A percentile compares a stretch with the other conserved stretches of the same genome.
Conservation (phyloP, 1,140 invertebrate genomes). For the Micrasema minimum region DNA sequence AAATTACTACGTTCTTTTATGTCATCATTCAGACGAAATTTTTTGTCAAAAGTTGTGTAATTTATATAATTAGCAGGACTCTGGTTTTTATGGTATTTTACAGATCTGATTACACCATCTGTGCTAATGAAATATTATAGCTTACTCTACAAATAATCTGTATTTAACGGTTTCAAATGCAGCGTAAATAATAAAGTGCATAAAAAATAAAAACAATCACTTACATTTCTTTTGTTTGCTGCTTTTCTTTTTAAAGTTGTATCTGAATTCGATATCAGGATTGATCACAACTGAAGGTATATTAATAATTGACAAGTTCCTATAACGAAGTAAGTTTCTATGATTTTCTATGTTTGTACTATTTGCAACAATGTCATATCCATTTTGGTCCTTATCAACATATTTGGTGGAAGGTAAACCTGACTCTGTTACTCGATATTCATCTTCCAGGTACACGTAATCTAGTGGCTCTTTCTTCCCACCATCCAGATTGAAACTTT, state of each 20-base stretch:
- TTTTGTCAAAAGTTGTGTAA: too few species aligned
- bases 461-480: conserved; percentile 25
- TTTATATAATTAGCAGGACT: too few species aligned
- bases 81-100: too few species aligned
- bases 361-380: not conserved
- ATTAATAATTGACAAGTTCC: conserved; percentile 16
- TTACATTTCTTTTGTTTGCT: conserved; percentile 34
- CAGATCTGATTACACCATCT: too few species aligned
- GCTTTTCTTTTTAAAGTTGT: conserved; percentile 1
- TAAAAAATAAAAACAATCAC: conserved; percentile 22
- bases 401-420: not conserved
- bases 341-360: not conserved
- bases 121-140: too few species aligned
- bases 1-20: too few species aligned
- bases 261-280: conserved; percentile 4
- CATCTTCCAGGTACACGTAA: conserved; percentile 41
- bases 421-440: conserved; percentile 34
- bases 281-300: conserved; percentile 26
- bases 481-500: not conserved
- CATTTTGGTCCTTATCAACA: not conserved
- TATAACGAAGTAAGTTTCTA: not conserved
- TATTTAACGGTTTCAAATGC: too few species aligned
- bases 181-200: too few species aligned
- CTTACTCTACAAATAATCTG: too few species aligned
- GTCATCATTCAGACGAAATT: too few species aligned